Base-by-base conservation (phyloP, 2,797 vertebrate genomes). In the Peromyscus eremicus region DNA sequence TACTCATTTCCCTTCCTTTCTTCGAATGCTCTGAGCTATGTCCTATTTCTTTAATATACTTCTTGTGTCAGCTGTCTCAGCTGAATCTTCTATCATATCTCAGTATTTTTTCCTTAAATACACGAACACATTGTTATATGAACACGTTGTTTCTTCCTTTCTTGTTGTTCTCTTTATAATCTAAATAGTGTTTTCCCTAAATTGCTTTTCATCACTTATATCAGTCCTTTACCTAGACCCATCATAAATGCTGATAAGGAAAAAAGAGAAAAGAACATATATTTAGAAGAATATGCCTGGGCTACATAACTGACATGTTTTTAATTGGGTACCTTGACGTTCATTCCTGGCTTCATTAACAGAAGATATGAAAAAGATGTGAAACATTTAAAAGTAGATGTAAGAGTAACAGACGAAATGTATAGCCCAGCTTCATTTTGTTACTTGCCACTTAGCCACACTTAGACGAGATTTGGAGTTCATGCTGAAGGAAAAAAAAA, bases 311-410 rank as follows among this genome's bases (percentile, higher is more conserved):
- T 73, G 12, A 7, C 0, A 27, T 80, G 8, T 66, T 46, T 27
- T 8, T 75, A 6, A 57, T 6, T 32, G 2, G 46, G 12, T n/a
- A 3, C 5, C 16, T 73, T 57, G 7, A 32, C n/a, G 76, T 17
- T 27, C 25, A 49, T 0, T 3, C 2, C 43, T 55, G 4, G 0
- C 3, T 13, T 62, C 25, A 17, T 8, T 79, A 29, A 43, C 25
- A 84, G 9, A 64, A 85, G 9, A 3, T 13, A 76, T 89, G 21
- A 49, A 68, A 49, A 88, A 46, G 0, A 34, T 1, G 9, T 64
- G 43, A 27, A 16, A 17, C 4, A 46, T 93, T 57, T 93, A 12
- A 91, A 89, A 77, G 77, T 49, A 82, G 14, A 86, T 40, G 49
- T 60, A 49, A 43, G 17, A 2, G n/a, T 12, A 70, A 55, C 14